Conservation (phyloP, 1,140 invertebrate genomes). For the Aricia agestis region DNA sequence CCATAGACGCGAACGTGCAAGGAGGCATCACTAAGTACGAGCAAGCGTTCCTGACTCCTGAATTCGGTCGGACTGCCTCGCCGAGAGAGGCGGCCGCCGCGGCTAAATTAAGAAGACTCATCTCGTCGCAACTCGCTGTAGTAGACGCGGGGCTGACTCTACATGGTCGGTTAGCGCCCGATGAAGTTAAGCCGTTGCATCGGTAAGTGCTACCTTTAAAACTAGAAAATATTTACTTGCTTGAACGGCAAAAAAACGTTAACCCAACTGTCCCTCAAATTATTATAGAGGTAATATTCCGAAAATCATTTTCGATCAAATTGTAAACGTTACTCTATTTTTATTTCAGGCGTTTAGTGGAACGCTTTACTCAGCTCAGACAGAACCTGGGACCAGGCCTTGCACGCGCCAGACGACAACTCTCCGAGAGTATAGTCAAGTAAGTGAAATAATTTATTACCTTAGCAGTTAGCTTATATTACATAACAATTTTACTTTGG, state of each 20-base stretch:
- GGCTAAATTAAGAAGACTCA: constrained; percentile 83
- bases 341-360: constrained; percentile 81
- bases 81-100: constrained; percentile 85
- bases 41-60: constrained; percentile 91
- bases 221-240: too few species aligned
- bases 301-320: too few species aligned
- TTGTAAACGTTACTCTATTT: too few species aligned
- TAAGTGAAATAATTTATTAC: too few species aligned
- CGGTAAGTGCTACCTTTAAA: constrained; percentile 58
- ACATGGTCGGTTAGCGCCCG: constrained; percentile 88
- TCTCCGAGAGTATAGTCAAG: constrained; percentile 87
- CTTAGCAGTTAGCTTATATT: not conserved
- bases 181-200: constrained; percentile 90
- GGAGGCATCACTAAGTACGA: constrained; percentile 97
- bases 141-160: constrained; percentile 87
- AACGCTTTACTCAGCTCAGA: constrained; percentile 88
- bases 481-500: too few species aligned
- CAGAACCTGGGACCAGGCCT: constrained; percentile 81
- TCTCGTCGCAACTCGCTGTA: constrained; percentile 86
- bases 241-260: too few species aligned
- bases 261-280: too few species aligned
- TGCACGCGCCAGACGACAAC: constrained; percentile 79
- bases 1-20: constrained; percentile 96
- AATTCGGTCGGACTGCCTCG: constrained; percentile 80
- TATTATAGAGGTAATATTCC: too few species aligned